phyloP scores from a whole-genome alignment of 2,888 invertebrate genomes.

The Drosophila demipolita region DNA sequence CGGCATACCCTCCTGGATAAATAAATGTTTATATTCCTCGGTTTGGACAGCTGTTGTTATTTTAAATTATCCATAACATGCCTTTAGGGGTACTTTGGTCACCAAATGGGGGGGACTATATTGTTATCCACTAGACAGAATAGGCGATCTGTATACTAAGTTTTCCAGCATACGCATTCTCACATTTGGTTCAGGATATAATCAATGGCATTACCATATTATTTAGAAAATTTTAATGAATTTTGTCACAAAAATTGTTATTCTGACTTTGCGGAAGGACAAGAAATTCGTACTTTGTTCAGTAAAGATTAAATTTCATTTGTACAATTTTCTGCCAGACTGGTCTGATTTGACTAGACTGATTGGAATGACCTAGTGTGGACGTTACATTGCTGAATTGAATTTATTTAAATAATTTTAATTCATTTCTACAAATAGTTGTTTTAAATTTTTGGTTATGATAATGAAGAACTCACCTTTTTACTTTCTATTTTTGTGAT shows the following conservation, averaged over 20 bases:
- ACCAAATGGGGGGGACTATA: fast-evolving
- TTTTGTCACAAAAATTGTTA: neutral
- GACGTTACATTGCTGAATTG: neutral
- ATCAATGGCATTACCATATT: neutral
- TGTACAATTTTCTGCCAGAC: neutral
- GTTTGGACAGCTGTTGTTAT: too few species aligned
- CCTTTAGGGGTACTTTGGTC: neutral
- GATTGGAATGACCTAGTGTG: neutral
- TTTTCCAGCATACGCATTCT: neutral
- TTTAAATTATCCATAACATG: too few species aligned
- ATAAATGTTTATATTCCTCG: neutral
- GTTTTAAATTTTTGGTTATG: neutral
- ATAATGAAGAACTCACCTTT: conserved; percentile 14
- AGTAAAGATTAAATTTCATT: neutral
- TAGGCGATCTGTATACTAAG: neutral
- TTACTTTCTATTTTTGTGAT: neutral
- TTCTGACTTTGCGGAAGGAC: neutral
- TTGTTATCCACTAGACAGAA: neutral
- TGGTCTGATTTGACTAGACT: neutral
- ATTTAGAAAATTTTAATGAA: neutral
- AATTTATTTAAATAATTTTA: neutral
- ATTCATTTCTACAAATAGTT: neutral
- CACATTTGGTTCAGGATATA: neutral
- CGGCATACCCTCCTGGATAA: neutral
- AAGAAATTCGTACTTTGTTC: neutral